Conservation (phyloP, 1,140 invertebrate genomes). For the Bactericera cockerelli region DNA sequence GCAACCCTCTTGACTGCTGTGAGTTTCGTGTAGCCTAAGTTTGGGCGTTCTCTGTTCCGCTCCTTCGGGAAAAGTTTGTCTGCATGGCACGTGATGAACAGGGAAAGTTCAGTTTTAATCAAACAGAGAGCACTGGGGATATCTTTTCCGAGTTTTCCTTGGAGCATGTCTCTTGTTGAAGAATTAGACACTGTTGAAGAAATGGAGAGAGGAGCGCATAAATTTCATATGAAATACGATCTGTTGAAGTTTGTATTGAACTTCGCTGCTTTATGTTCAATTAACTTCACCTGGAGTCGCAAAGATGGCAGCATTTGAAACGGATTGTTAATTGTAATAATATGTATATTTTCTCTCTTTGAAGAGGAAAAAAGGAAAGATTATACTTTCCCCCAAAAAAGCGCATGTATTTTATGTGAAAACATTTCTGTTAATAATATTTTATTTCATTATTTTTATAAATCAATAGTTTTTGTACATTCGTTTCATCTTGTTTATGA, state of each 20-base stretch:
- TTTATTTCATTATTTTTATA: background rate
- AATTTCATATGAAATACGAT: slow-evolving; percentile 6
- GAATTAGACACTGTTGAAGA: no score
- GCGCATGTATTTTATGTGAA: slow-evolving; percentile 9
- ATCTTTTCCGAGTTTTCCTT: background rate
- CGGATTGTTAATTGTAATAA: slow-evolving; percentile 5
- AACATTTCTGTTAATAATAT: slow-evolving; percentile 8
- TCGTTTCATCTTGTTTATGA: background rate
- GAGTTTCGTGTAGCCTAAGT: no score
- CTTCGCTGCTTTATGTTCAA: background rate
- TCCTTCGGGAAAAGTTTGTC: no score
- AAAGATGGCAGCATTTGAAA: slow-evolving; percentile 9
- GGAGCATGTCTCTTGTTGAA: no score
- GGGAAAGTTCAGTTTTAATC: background rate
- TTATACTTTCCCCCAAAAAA: background rate
- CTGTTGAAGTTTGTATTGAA: slow-evolving; percentile 3
- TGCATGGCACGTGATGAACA: no score
- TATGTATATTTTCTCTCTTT: slow-evolving; percentile 7
- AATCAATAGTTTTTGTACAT: slow-evolving; percentile 1
- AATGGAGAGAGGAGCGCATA: background rate
- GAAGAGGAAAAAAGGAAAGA: background rate
- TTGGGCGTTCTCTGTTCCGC: no score
- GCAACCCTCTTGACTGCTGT: no score
- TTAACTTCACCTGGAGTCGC: background rate
- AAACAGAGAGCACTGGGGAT: slow-evolving; percentile 4